Evolutionary conservation across 2,797 vertebrate genomes (phyloP), one percentile per base, ranked within the genome.

Genomic region (Meda fulgida): DNA sequence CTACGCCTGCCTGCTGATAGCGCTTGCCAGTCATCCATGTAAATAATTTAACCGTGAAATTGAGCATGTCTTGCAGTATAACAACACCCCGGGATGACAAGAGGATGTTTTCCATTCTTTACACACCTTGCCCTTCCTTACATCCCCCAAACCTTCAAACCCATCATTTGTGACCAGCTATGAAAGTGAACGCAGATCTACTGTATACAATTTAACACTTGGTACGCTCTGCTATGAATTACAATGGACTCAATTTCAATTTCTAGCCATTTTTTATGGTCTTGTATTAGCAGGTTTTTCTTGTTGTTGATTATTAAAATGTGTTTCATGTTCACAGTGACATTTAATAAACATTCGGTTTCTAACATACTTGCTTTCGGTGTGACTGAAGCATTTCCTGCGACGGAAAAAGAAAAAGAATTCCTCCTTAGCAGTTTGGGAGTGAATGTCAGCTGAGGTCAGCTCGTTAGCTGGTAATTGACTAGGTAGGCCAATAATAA

Each of bases 321-420:
- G 83, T 87, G 83, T 86, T 88, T 89, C 85, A 84, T 87, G 89
- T 88, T 83, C 34, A 70, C 53, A 85, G 86, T 87, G 69, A 78
- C 87, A 88, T 91, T 85, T 82, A 90, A 90, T 90, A 91, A 90
- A 91, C 84, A 79, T 88, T 85, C 78, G 75, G 84, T 89, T 91
- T 90, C 76, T 90, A 86, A 85, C 69, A 48, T 87, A 55, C 51
- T 79, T 69, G 71, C 29, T 65, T 81, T 34, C 67, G 14, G 38
- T 72, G 77, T 86, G 71, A 82, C 60, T 79, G 67, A 21, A 78
- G 18, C 58, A 13, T 66, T 83, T 88, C 71, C 26, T 69, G 19
- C 71, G 77, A 36, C 80, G 63, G 51, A 63, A 60, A 29, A 71
- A 85, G 19, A 51, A 10, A 80, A 70, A 16, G 43, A 73, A 87